phyloP scores from a whole-genome alignment of 2,113 vertebrate species.

The Quiscalus mexicanus region DNA sequence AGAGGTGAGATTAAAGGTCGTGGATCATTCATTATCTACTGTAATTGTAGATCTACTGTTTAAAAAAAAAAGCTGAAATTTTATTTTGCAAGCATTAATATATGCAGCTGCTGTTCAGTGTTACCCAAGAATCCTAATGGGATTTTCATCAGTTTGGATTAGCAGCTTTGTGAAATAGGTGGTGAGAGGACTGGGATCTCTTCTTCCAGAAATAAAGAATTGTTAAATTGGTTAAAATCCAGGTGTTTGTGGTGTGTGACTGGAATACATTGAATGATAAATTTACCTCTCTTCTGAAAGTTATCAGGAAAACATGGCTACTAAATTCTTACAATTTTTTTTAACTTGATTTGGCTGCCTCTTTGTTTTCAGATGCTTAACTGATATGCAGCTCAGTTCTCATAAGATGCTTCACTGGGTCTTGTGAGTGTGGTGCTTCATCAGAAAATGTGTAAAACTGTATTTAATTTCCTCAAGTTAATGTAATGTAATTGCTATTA shows the following conservation, averaged over 20 bases:
- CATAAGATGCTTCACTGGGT: constrained; percentile 34
- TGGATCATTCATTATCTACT: background rate
- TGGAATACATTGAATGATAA: background rate
- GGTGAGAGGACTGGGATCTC: background rate
- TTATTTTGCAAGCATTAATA: background rate
- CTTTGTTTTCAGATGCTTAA: background rate
- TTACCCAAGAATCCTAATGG: background rate
- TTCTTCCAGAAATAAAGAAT: background rate
- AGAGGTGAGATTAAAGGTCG: background rate
- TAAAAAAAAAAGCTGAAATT: background rate
- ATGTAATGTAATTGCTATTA: constrained; percentile 43
- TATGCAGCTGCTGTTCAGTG: background rate
- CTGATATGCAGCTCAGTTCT: constrained; percentile 18
- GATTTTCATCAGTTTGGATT: background rate
- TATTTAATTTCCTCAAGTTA: constrained; percentile 50
- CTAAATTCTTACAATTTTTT: background rate
- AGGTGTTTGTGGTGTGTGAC: constrained; percentile 8
- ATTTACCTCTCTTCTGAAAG: background rate
- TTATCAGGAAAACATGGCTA: background rate
- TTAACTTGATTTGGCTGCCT: background rate
- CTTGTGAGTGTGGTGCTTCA: constrained; percentile 48
- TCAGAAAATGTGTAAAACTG: background rate
- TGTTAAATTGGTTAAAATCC: constrained; percentile 1
- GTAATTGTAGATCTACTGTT: background rate
- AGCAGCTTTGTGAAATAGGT: background rate